Evolutionary conservation across 2,888 invertebrate genomes (phyloP).

Genomic region (Azorinus chamasolen): DNA sequence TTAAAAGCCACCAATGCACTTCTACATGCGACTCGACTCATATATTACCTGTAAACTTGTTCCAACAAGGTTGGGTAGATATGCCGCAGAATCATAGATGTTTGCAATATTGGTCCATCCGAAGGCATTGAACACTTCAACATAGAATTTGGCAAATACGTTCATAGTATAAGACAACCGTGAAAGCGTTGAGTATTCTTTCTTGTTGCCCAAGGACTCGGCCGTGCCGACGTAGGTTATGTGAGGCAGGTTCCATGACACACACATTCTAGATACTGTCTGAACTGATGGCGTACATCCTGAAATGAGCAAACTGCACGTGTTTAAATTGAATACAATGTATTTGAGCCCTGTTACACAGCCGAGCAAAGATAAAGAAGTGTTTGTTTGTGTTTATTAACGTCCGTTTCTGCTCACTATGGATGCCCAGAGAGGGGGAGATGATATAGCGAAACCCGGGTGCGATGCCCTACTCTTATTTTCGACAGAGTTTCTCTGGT

Average conservation of each 20-base stretch:
- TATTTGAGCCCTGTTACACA: too few relatives aligned
- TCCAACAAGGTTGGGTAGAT: conserved; percentile 48
- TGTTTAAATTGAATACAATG: too few relatives aligned
- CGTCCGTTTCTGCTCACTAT: too few relatives aligned
- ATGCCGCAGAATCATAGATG: conserved; percentile 40
- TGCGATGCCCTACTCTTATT: too few relatives aligned
- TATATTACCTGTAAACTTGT: conserved; percentile 41
- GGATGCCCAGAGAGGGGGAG: too few relatives aligned
- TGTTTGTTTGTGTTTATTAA: too few relatives aligned
- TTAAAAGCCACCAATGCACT: too few relatives aligned
- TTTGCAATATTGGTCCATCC: conserved; percentile 47
- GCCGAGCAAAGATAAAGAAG: too few relatives aligned
- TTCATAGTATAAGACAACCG: conserved; percentile 64
- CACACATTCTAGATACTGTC: conserved; percentile 66
- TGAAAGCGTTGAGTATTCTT: conserved; percentile 67
- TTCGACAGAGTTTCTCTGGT: too few relatives aligned
- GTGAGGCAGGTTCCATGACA: conserved; percentile 68
- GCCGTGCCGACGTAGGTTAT: conserved; percentile 69
- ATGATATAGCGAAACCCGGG: too few relatives aligned
- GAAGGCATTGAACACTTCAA: conserved; percentile 44
- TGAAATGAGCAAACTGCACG: too few relatives aligned
- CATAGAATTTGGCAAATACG: conserved; percentile 60
- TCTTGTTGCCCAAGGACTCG: conserved; percentile 67
- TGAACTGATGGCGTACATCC: conserved; percentile 66
- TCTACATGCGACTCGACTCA: too few relatives aligned